Evolutionary conservation across 2,797 vertebrate genomes (phyloP), one percentile per base, ranked within the genome.

Genomic region (Coracias cyanogaster): DNA sequence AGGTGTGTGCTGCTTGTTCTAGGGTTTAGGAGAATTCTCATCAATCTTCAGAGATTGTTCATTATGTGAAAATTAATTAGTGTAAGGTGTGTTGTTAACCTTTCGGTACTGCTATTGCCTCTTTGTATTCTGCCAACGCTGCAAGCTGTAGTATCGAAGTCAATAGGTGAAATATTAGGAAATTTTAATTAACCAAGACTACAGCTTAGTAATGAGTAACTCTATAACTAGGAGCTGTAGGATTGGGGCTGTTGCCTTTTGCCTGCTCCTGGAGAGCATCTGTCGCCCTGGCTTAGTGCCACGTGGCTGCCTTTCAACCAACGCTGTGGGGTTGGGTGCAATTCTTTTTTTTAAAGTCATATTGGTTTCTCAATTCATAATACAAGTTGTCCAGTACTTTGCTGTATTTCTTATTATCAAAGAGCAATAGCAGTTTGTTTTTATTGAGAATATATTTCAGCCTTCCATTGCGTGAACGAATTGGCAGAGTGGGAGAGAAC

Each of bases 121-220:
- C 13, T 73, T 93, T 6, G 2, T 35, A 31, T 58, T 91, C 46
- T 51, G 45, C 76, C 74, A 8, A 29, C 37, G 1, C 74, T 61
- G 58, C 69, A 66, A 62, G 55, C 54, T 86, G 29, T 71, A 18
- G 18, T 37, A 21, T 70, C 31, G 8, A 62, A 92, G 71, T 77
- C 77, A 92, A 31, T 89, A 71, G 85, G 58, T 95, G 74, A 93
- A 90, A 85, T 90, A 74, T 93, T 95, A 93, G 80, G 61, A 45
- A 83, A 46, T 26, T 46, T 69, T 31, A 72, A 74, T 82, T 85
- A 80, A 89, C 26, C 41, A 57, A 85, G 31, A 35, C 19, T 86
- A 20, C 10, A 90, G 51, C 14, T 48, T 55, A 49, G 21, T 88
- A 90, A 94, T 72, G 43, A 88, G 72, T 93, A 46, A 84, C 89